Base-by-base conservation (phyloP, 2,888 invertebrate species). In the Hirtodrosophila duncani region DNA sequence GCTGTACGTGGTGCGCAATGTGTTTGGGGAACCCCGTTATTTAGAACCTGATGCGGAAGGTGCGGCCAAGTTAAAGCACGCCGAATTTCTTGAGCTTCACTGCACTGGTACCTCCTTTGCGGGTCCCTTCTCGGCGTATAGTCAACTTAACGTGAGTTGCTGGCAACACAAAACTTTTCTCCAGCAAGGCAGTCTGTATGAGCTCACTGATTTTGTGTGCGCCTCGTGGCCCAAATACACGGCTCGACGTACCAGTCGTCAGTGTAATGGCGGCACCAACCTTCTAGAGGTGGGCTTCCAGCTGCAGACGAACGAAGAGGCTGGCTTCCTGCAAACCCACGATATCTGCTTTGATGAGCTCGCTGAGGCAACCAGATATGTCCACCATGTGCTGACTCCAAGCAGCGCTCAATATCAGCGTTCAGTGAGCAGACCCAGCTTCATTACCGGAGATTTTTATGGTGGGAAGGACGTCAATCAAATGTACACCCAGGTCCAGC, bases 1-100 rank as follows among this genome's bases (percentile, higher is more conserved):
- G 0, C 85, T 91, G 8, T 87, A 89, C 59, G 74, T 91, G 1
- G 82, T 81, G 18, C 83, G 86, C 1, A 84, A 85, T 4, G 72
- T 77, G 0, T 11, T 26, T 1, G 61, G 56, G 3, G 17, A 24
- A 0, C 42, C 58, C 0, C 30, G 64, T 14, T 79, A 79, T 37
- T 18, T 75, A 2, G 45, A 67, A 16, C 81, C 83, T 2, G 38
- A 68, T 21, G 8, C 21, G 1, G 44, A 70, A 3, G 82, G 84
- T 9, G 10, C 57, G 3, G 64, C 74, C 0, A 42, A 52, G 10
- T 13, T 84, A 2, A 37, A 49, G 1, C 55, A 51, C 3, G 69
- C 74, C 3, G 51, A 80, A 11, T 3, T 30, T 1, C 21, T 83
- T 10, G 74, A 74, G 31, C 30, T 77, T 21, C 59, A 74, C 43